Evolutionary conservation across 2,888 invertebrate genomes (phyloP).

Genomic region (Cantharis rufa): DNA sequence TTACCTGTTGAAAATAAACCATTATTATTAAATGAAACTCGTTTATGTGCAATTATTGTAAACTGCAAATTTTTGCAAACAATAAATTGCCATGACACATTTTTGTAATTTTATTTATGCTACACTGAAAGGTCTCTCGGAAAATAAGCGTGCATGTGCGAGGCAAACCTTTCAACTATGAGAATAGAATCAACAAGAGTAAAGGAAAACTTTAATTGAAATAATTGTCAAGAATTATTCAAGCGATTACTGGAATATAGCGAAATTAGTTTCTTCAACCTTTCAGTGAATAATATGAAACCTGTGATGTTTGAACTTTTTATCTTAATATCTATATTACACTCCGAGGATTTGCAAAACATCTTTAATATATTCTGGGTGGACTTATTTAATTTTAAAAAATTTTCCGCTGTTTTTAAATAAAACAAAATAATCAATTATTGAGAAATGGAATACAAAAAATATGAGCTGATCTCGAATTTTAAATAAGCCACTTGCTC

Average conservation of each 20-base stretch:
- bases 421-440: neutral
- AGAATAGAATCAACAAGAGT: neutral
- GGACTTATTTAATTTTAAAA: no score
- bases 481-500: neutral
- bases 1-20: neutral
- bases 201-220: neutral
- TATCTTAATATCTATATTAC: no score
- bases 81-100: neutral
- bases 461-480: neutral
- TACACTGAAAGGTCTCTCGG: neutral
- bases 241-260: neutral
- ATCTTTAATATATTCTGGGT: no score
- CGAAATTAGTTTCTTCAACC: neutral
- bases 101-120: neutral
- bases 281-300: neutral
- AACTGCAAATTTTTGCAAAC: neutral
- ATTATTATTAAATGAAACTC: neutral
- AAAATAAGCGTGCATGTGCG: neutral
- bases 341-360: no score
- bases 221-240: neutral
- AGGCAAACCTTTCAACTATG: neutral
- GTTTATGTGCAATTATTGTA: neutral
- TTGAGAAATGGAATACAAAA: neutral
- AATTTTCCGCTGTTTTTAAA: neutral
- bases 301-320: neutral